Evolutionary conservation across 2,888 invertebrate genomes (phyloP), one percentile per base, ranked within the genome.

Genomic region (Petrolisthes cinctipes): DNA sequence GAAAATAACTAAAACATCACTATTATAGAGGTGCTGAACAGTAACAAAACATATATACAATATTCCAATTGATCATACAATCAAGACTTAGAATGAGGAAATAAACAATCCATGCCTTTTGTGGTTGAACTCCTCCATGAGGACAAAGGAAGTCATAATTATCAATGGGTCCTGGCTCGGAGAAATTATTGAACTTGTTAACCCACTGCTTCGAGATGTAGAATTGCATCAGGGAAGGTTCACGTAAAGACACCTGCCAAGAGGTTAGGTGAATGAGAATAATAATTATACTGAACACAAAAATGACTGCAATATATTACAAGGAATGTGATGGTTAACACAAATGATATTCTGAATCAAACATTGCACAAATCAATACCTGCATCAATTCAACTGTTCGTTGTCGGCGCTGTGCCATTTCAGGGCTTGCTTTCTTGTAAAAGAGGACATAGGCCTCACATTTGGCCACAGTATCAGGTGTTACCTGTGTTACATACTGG

Each of bases 381-480:
- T 86, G 90, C 91, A 95, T 94, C 91, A 97, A 94, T 92, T 96
- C 95, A 66, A 95, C 94, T 0, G 96, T 96, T 92, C 95, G 95
- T 89, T 95, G 95, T 5, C 96, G 94, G 75, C 95, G 91, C 91
- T 93, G 94, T 73, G 94, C 93, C 95, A 96, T 96, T 86, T 93
- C 94, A 93, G 95, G 90, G 93, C 96, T 93, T 71, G 92, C 91
- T 91, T 94, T 94, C 91, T 93, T 95, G 93, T 99, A 99, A 93
- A 99, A 99, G 14, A 99, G 94, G 76, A 99, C 98, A 92, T 99
- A 99, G 0, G 99, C 99, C 93, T 99, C 98, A 92, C 96, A 96
- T 91, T 95, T 95, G 88, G 96, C 95, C 4, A 97, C 97, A 78
- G 95, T 95, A 91, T 96, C 96, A 0, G 96, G 94, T 14, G 96